Conservation (phyloP, 35 echinoderm and acorn worm genomes). For the Amphiura filiformis region DNA sequence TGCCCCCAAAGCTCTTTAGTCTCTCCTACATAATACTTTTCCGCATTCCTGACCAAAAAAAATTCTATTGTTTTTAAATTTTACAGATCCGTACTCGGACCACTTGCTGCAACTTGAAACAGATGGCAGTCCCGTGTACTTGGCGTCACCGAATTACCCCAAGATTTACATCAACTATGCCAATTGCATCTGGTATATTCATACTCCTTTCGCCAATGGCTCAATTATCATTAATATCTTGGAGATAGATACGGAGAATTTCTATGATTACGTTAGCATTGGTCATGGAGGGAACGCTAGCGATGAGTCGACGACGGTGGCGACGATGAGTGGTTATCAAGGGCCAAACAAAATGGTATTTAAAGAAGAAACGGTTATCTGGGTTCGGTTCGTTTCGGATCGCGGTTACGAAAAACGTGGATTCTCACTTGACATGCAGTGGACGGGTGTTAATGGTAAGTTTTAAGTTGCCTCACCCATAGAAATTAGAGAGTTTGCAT, state of each 20-base stretch:
- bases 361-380: not conserved
- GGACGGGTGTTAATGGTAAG: not conserved
- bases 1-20: no score
- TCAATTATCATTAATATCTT: not conserved
- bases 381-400: not conserved
- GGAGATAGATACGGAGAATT: not conserved
- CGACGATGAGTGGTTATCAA: not conserved
- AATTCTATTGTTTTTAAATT: no score
- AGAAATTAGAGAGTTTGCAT: no score
- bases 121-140: no score
- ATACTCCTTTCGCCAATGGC: not conserved
- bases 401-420: not conserved
- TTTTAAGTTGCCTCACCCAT: no score
- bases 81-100: no score
- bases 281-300: not conserved
- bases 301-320: not conserved
- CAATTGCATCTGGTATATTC: not conserved
- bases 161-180: not conserved
- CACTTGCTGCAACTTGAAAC: no score
- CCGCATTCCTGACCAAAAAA: no score
- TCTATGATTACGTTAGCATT: not conserved
- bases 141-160: not conserved
- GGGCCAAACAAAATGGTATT: not conserved
- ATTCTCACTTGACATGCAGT: not conserved
- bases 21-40: no score